Base-by-base conservation (phyloP, 2,888 invertebrate species). In the Stenchaetothrips biformis region DNA sequence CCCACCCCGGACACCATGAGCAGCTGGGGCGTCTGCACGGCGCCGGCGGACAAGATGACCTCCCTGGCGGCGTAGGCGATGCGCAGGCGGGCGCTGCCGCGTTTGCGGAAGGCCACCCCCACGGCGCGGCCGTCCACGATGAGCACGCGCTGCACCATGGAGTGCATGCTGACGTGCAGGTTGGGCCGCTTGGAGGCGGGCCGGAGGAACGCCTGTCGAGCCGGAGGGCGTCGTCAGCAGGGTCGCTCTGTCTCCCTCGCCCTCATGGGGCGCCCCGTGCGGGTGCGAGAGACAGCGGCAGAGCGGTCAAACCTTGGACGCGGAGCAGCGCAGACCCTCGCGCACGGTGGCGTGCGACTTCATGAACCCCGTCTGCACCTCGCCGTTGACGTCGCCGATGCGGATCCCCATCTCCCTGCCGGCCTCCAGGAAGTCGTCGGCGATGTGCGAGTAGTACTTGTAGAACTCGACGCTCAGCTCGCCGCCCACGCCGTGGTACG, bases 1-100 rank as follows among this genome's bases (percentile, higher is more conserved):
- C 95, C 94, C 16, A 96, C 89, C 0, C 97, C 97, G 0, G 95
- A 95, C 77, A 97, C 85, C 94, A 96, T 94, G 53, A 97, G 88
- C 25, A 97, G 84, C 85, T 97, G 96, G 0, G 96, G 95, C 3
- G 94, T 92, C 85, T 94, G 93, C 82, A 97, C 89, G 0, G 95
- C 87, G 1, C 97, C 98, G 0, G 95, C 95, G 25, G 95, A 92
- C 67, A 98, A 86, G 82, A 98, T 93, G 0, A 98, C 91, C 87
- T 97, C 97, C 84, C 90, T 91, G 11, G 88, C 89, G 0, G 93
- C 93, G 82, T 87, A 88, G 0, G 92, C 89, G n/a, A 88, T 88
- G 81, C 87, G 88, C 11, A 87, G 88, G 83, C 83, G 83, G 79
- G 84, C 86, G 7, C 87, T 85, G 2, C 89, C 89, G 78, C 89